Evolutionary conservation across 2,888 invertebrate species (phyloP).

Genomic region (Pycnomerus fuliginosus): DNA sequence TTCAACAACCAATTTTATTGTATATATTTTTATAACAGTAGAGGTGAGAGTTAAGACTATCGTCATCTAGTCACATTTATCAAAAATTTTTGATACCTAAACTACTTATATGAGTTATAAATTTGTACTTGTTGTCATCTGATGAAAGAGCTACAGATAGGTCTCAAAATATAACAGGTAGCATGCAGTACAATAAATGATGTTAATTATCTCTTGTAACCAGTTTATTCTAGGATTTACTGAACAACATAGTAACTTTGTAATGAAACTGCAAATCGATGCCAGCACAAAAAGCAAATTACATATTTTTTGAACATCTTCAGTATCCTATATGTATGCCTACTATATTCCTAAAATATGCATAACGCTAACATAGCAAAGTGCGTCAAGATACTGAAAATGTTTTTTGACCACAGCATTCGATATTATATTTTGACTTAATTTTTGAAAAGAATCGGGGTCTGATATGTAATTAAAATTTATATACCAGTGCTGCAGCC

Average conservation of each 20-base stretch:
- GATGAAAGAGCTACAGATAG: slow-evolving; percentile 35
- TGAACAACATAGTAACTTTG: slow-evolving; percentile 29
- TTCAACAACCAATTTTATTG: slow-evolving; percentile 28
- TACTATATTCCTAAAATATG: slow-evolving; percentile 27
- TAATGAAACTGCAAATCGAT: slow-evolving; percentile 26
- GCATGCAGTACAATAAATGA: slow-evolving; percentile 36
- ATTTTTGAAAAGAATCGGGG: not conserved
- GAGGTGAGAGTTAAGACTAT: slow-evolving; percentile 32
- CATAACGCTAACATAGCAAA: slow-evolving; percentile 17
- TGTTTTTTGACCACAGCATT: slow-evolving; percentile 5
- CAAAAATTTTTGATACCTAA: slow-evolving; percentile 28
- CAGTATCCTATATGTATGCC: slow-evolving; percentile 28
- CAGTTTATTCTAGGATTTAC: slow-evolving; percentile 27
- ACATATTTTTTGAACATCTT: slow-evolving; percentile 25
- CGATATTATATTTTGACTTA: not conserved
- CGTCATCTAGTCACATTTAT: slow-evolving; percentile 33
- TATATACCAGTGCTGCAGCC: too few relatives aligned
- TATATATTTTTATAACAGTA: slow-evolving; percentile 20
- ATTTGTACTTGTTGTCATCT: slow-evolving; percentile 42
- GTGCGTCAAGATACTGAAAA: slow-evolving; percentile 21
- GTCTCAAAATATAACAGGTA: slow-evolving; percentile 31
- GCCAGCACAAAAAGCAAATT: slow-evolving; percentile 37
- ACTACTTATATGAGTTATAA: slow-evolving; percentile 28
- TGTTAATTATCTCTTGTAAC: slow-evolving; percentile 27
- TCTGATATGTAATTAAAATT: slow-evolving; percentile 16